Evolutionary conservation across 2,888 invertebrate genomes (phyloP).

Genomic region (Eudasyphora cyanicolor): DNA sequence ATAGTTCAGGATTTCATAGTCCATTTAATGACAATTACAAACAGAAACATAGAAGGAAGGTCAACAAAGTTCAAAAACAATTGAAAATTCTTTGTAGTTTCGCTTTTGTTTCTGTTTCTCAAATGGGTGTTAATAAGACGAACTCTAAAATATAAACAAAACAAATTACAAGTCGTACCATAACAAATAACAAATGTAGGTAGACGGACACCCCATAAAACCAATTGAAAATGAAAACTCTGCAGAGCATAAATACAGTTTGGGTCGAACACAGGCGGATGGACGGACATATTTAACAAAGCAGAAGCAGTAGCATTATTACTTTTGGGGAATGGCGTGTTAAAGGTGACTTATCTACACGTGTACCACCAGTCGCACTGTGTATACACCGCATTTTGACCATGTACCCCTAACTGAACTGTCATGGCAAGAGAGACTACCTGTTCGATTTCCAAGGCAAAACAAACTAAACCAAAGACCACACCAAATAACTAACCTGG

Average conservation of each 20-base stretch:
- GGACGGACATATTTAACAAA: neutral
- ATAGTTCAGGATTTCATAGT: neutral
- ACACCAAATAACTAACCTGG: no score
- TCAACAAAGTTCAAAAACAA: conserved; percentile 44
- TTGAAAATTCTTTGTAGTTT: conserved; percentile 17
- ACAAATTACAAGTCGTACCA: conserved; percentile 18
- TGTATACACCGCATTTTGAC: conserved; percentile 9
- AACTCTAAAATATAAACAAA: conserved; percentile 16
- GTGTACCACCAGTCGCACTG: neutral
- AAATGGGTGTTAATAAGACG: conserved; percentile 36
- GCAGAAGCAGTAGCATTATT: neutral
- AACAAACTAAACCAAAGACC: no score
- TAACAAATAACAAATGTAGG: neutral
- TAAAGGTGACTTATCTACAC: conserved; percentile 26
- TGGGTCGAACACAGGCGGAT: neutral
- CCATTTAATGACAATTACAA: conserved; percentile 38
- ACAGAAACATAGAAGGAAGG: neutral
- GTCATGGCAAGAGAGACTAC: neutral
- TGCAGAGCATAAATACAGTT: conserved; percentile 12
- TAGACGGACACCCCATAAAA: neutral
- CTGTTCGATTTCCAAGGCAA: neutral
- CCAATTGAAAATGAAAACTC: conserved; percentile 26
- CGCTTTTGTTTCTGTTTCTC: neutral
- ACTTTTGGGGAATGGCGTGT: conserved; percentile 1
- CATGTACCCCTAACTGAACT: neutral